Percentiles rank a stretch among this genome's conserved stretches.
phyloP scores from a whole-genome alignment of 2,113 vertebrate genomes.

The Sisor rabdophorus region DNA sequence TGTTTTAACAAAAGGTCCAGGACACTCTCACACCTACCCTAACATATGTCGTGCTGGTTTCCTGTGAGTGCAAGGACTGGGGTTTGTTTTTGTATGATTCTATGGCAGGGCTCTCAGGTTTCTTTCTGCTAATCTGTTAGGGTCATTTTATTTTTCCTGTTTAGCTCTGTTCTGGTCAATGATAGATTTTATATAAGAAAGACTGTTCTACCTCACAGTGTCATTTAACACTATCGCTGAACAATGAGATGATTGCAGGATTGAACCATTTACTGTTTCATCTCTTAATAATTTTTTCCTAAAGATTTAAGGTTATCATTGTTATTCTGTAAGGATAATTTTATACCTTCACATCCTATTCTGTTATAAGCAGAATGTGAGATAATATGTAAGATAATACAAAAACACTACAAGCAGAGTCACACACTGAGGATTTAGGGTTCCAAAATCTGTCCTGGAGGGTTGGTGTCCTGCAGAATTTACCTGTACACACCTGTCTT shows the following conservation, averaged over 20 bases:
- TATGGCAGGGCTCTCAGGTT: slow-evolving; percentile 31
- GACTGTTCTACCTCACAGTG: background rate
- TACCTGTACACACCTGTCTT: too few species aligned
- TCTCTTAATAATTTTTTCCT: background rate
- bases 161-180: background rate
- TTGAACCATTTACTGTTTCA: background rate
- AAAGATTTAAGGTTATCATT: background rate
- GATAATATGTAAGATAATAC: background rate
- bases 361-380: background rate
- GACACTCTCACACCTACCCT: slow-evolving; percentile 47
- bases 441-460: too few species aligned
- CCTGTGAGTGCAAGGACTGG: slow-evolving; percentile 32
- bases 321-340: background rate
- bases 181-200: background rate
- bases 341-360: background rate
- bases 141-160: slow-evolving; percentile 3
- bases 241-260: background rate
- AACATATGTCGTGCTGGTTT: slow-evolving; percentile 35
- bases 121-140: slow-evolving; percentile 30
- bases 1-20: slow-evolving; percentile 36
- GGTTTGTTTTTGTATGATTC: slow-evolving; percentile 47
- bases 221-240: slow-evolving; percentile 3
- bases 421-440: too few species aligned
- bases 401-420: background rate
- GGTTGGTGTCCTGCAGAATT: too few species aligned